Conservation (phyloP, 2,113 vertebrate genomes). For the Hippocampus comes region DNA sequence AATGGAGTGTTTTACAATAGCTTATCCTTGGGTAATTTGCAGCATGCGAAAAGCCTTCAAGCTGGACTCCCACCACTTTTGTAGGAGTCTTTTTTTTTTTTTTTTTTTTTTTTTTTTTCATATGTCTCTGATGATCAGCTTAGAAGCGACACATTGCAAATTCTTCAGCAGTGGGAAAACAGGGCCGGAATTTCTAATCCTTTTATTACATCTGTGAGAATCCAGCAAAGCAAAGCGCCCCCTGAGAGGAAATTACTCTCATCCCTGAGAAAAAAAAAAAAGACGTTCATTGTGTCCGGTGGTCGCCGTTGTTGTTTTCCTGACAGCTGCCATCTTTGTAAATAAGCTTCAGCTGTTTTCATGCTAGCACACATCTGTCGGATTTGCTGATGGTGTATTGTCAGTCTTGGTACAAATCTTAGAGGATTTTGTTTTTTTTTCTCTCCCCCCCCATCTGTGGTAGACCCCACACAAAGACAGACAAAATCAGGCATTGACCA, state of each 20-base stretch:
- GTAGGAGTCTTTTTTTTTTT: background rate
- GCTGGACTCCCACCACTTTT: background rate
- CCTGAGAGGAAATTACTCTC: background rate
- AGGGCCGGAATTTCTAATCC: background rate
- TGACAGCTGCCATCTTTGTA: background rate
- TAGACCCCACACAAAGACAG: no score
- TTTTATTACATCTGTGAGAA: constrained; percentile 1
- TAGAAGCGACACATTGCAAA: background rate
- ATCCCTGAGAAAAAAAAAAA: background rate
- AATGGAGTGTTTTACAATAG: no score
- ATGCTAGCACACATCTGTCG: background rate
- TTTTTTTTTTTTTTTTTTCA: background rate
- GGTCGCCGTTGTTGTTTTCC: background rate
- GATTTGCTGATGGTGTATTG: background rate
- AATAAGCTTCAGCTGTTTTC: background rate
- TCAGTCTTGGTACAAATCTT: background rate
- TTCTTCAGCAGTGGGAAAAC: background rate
- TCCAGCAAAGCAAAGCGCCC: background rate
- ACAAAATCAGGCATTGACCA: no score
- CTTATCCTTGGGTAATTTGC: no score
- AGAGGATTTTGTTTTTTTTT: no score
- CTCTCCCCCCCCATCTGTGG: no score
- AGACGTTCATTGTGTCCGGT: background rate
- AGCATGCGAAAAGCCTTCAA: no score
- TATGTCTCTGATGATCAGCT: background rate